phyloP scores from a whole-genome alignment of 2,888 invertebrate genomes.

The Phytoseiulus persimilis region DNA sequence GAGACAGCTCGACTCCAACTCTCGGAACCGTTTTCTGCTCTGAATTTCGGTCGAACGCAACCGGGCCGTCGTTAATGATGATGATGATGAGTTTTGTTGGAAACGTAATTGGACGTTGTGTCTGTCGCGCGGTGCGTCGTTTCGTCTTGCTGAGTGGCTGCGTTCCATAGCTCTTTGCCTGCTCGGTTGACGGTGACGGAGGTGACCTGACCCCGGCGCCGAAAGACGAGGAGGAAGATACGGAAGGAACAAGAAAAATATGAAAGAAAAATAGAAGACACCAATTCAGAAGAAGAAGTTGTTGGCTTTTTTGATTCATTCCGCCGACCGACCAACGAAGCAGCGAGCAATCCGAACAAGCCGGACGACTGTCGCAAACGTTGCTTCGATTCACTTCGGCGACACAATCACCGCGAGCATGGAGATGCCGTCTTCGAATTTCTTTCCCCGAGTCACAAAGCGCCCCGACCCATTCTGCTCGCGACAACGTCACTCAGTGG shows the following conservation, averaged over 20 bases:
- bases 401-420: not conserved
- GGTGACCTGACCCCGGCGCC: not conserved
- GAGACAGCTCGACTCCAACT: not conserved
- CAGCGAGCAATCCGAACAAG: not conserved
- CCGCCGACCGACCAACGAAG: not conserved
- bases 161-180: not conserved
- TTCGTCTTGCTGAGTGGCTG: not conserved
- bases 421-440: not conserved
- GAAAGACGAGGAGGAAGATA: slow-evolving; percentile 5
- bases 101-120: not conserved
- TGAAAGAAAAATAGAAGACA: not conserved
- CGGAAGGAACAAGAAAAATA: slow-evolving; percentile 5
- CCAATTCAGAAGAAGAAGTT: not conserved
- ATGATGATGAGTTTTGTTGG: slow-evolving; percentile 5
- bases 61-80: not conserved
- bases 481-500: not conserved
- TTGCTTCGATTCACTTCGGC: not conserved
- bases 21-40: not conserved
- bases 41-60: not conserved
- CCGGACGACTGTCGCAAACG: not conserved
- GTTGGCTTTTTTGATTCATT: not conserved
- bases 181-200: not conserved
- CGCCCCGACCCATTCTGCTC: not conserved
- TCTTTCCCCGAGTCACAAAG: not conserved
- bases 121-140: not conserved